phyloP scores from a whole-genome alignment of 1,140 invertebrate genomes.

The Scaptomyza pallida region DNA sequence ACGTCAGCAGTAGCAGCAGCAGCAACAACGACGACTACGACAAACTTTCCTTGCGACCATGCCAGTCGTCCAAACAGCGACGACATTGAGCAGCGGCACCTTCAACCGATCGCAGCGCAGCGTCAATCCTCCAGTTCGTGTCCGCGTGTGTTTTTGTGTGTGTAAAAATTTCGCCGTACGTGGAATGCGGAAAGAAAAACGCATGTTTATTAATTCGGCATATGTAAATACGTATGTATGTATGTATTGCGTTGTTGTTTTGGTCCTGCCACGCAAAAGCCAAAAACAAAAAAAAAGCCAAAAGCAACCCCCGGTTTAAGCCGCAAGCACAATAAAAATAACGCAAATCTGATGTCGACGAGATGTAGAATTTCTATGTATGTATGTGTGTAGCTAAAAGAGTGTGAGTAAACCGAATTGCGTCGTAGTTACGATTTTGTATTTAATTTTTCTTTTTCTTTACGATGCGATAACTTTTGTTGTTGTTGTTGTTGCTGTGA shows the following conservation, averaged over 20 bases:
- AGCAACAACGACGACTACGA: constrained; percentile 33
- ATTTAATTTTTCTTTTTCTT: constrained; percentile 25
- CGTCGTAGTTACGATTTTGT: constrained; percentile 74
- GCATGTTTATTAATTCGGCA: constrained; percentile 17
- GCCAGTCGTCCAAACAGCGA: constrained; percentile 52
- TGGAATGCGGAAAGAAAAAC: constrained; percentile 17
- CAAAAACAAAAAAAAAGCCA: constrained; percentile 4
- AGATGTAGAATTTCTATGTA: constrained; percentile 18
- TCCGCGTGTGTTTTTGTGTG: constrained; percentile 18
- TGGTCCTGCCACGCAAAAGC: constrained; percentile 28
- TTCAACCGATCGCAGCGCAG: constrained; percentile 75
- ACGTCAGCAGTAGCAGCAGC: constrained; percentile 23
- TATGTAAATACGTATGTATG: background rate
- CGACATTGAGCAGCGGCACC: constrained; percentile 78
- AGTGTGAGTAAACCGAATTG: constrained; percentile 80
- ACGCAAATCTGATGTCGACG: constrained; percentile 35
- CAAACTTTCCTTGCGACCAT: constrained; percentile 74
- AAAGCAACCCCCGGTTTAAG: constrained; percentile 45
- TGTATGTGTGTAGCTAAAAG: constrained; percentile 15
- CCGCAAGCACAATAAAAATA: constrained; percentile 28
- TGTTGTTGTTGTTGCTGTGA: constrained; percentile 46
- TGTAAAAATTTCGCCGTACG: background rate
- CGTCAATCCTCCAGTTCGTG: constrained; percentile 19
- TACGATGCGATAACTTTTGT: constrained; percentile 32
- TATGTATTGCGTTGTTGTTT: constrained; percentile 36